Conservation (phyloP, 2,797 vertebrate species). For the Brachymystax lenok region DNA sequence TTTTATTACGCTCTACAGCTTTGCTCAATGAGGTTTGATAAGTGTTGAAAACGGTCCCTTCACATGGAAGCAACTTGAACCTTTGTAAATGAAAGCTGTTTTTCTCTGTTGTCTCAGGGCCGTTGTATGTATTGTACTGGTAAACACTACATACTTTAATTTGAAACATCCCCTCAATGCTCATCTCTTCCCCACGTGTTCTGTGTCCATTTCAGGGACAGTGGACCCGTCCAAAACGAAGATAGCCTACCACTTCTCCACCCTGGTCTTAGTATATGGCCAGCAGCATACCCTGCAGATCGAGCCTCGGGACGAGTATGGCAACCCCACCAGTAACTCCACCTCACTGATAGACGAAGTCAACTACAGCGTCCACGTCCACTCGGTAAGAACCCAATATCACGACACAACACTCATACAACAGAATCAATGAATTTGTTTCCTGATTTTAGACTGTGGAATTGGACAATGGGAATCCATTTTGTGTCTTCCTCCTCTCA, state of each 20-base stretch:
- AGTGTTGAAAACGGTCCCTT: not conserved
- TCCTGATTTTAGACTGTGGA: not conserved
- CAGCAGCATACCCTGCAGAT: constrained; percentile 95
- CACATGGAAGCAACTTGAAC: not conserved
- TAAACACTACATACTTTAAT: not conserved
- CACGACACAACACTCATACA: not conserved
- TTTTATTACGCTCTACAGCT: not conserved
- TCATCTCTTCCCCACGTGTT: not conserved
- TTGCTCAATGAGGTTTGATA: not conserved
- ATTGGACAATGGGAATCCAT: not conserved
- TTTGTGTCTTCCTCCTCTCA: constrained; percentile 49
- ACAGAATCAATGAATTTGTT: not conserved
- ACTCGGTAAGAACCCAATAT: constrained; percentile 79
- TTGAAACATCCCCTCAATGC: no score
- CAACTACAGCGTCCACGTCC: constrained; percentile 88
- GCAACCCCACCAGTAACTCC: constrained; percentile 95
- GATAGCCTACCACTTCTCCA: constrained; percentile 97
- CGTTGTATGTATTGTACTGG: not conserved
- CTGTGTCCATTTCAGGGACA: constrained; percentile 77
- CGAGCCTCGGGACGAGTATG: constrained; percentile 94
- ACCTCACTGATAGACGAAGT: constrained; percentile 88
- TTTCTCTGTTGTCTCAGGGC: not conserved
- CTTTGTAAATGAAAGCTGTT: not conserved
- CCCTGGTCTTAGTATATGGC: constrained; percentile 90
- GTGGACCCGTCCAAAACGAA: constrained; percentile 98